Conservation (phyloP, 92 coral and sea anemone genomes). For the Parazoanthus atlanticus region DNA sequence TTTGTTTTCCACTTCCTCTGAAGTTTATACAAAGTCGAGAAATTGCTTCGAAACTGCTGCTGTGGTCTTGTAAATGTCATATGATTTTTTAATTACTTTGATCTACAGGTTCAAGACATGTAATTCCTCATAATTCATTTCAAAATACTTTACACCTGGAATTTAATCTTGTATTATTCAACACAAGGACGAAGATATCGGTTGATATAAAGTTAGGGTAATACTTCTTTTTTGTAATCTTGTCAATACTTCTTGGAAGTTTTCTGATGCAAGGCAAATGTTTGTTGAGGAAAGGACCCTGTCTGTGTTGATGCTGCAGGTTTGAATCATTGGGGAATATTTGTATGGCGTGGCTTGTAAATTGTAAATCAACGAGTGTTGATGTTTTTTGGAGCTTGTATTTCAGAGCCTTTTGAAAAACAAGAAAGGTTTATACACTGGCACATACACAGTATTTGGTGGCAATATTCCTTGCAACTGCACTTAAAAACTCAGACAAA, state of each 20-base stretch:
- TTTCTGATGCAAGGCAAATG: background rate
- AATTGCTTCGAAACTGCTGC: background rate
- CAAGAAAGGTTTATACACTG: background rate
- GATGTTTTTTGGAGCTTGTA: background rate
- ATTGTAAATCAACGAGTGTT: background rate
- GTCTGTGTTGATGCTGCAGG: background rate
- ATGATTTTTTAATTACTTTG: background rate
- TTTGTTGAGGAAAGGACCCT: background rate
- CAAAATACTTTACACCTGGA: background rate
- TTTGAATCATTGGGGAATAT: background rate
- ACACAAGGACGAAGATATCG: background rate
- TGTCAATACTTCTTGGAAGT: background rate
- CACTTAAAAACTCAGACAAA: background rate
- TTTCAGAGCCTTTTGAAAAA: constrained; percentile 13
- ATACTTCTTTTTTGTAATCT: background rate
- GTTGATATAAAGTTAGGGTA: background rate
- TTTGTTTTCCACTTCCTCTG: constrained; percentile 12
- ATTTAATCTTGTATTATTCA: background rate
- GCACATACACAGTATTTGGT: background rate
- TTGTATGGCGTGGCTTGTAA: background rate
- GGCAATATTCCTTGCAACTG: background rate
- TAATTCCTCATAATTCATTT: background rate
- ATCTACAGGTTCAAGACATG: background rate
- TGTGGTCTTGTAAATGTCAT: background rate
- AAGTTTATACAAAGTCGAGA: constrained; percentile 5